Conservation (phyloP, 2,113 vertebrate species). For the Colossoma macropomum region DNA sequence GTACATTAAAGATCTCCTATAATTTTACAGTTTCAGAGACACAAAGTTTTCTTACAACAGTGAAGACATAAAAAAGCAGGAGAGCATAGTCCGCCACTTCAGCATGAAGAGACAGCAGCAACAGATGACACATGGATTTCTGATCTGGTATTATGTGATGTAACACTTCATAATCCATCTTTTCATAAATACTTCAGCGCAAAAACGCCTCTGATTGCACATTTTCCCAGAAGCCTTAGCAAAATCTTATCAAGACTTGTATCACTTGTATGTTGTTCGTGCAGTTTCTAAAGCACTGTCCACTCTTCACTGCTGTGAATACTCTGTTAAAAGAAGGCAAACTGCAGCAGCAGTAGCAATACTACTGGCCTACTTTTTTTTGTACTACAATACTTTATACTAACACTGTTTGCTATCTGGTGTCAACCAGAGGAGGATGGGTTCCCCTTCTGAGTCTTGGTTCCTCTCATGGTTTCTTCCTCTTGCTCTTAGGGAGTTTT, state of each 20-base stretch:
- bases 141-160: not conserved
- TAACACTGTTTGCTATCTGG: too few relatives aligned
- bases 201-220: not conserved
- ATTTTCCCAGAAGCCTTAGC: not conserved
- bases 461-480: too few relatives aligned
- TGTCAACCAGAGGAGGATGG: too few relatives aligned
- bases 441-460: too few relatives aligned
- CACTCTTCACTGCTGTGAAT: not conserved
- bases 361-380: not conserved
- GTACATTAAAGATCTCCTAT: too few relatives aligned
- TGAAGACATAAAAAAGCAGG: too few relatives aligned
- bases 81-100: too few relatives aligned
- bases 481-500: too few relatives aligned
- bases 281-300: not conserved
- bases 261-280: not conserved
- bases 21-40: too few relatives aligned
- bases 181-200: not conserved
- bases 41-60: too few relatives aligned
- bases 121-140: not conserved
- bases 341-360: not conserved
- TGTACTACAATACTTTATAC: too few relatives aligned
- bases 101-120: not conserved
- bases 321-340: too few relatives aligned
- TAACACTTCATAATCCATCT: not conserved
- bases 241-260: not conserved